phyloP scores from a whole-genome alignment of 2,113 vertebrate species.

The Microtus oregoni region DNA sequence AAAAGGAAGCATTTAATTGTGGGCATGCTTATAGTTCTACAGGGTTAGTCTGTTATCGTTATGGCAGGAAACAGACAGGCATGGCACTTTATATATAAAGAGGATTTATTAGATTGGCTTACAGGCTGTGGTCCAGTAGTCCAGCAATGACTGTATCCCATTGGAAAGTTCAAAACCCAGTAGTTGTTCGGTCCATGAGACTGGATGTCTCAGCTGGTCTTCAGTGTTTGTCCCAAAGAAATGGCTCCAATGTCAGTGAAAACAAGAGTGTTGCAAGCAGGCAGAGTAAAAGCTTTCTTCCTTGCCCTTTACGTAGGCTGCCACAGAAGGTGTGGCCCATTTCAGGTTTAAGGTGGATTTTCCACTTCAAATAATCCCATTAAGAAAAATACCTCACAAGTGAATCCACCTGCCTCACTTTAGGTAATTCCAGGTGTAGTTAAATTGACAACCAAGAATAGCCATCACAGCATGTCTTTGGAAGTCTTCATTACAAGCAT shows the following conservation, averaged over 20 bases:
- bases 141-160: neutral
- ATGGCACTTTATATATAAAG: neutral
- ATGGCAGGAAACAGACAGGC: neutral
- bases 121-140: neutral
- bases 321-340: neutral
- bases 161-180: neutral
- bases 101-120: neutral
- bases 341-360: neutral
- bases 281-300: neutral
- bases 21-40: neutral
- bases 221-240: neutral
- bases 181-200: neutral
- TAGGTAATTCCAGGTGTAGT: neutral
- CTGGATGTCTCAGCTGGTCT: neutral
- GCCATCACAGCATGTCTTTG: neutral
- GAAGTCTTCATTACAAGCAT: neutral
- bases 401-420: neutral
- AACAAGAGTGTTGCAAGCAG: neutral
- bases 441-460: neutral
- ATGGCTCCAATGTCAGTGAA: neutral
- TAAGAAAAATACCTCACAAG: neutral
- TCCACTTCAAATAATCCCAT: neutral
- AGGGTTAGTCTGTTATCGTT: neutral
- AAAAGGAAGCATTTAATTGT: neutral
- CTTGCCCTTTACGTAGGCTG: neutral